Evolutionary conservation across 2,888 invertebrate genomes (phyloP), one percentile per base, ranked within the genome.

Genomic region (Plusia festucae): DNA sequence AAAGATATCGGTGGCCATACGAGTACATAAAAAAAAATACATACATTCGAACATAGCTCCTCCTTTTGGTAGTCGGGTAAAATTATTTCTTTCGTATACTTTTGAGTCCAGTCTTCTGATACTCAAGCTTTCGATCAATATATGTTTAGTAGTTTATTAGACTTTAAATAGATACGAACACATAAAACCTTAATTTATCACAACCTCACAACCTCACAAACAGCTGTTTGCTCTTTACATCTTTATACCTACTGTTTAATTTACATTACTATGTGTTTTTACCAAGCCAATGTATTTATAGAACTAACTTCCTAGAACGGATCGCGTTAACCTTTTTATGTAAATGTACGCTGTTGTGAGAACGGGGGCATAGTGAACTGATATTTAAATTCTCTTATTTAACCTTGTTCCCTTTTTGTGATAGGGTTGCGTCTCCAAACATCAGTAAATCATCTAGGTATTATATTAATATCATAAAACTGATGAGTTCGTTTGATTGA

Each of bases 301-400:
- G 65, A 51, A 56, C 60, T 46, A 13, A 53, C 22, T 65, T 32
- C 46, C 59, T 3, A 11, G 27, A 65, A 73, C 65, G 57, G 65
- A 73, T 65, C 56, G 52, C 52, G 52, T 27, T 32, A 65, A 59
- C 13, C 46, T 69, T 69, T 65, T 73, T 65, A 65, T 65, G 56
- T 59, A 30, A 66, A 57, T 61, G 27, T 30, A 53, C 53, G 60
- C 58, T 15, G 24, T 52, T 58, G 53, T 60, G 61, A 57, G 59
- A 73, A 64, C 40, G 54, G 13, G 53, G 56, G 65, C 70, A 49
- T 61, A 8, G 20, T 56, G 51, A 60, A 59, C 22, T 32, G 34
- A 65, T 60, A 64, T 73, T 65, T 62, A 24, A 56, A 73, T 60
- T 55, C 60, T 65, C 60, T 73, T 65, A 68, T 27, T 56, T 24